A percentile compares a stretch with the other conserved stretches of the same genome.
These are phyloP conservation scores for Turnix velox DNA, from an alignment of 2,113 vertebrate genomes.

Conservation along the genomic window DNA sequence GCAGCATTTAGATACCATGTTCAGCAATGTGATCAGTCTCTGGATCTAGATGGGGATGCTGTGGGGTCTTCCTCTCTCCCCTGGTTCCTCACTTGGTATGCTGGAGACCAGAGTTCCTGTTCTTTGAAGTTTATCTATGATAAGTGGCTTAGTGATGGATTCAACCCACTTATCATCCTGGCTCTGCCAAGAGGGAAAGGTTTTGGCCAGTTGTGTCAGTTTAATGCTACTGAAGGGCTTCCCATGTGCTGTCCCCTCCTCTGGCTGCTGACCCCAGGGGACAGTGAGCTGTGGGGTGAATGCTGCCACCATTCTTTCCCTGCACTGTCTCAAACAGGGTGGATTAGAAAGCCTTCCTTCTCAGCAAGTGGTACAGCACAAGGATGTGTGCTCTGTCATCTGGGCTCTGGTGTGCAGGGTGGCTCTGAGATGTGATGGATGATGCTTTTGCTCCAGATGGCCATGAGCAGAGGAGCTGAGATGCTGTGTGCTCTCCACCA, in stretches of 20 bases:
- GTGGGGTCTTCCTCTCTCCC: not conserved
- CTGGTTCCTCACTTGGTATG: not conserved
- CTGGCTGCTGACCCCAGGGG: not conserved
- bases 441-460: not conserved
- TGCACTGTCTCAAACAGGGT: fast-evolving
- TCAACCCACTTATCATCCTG: not conserved
- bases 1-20: not conserved
- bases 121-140: not conserved
- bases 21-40: not conserved
- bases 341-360: not conserved
- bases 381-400: not conserved
- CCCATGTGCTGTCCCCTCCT: not conserved
- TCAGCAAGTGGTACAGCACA: not conserved
- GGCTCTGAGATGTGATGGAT: not conserved
- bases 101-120: not conserved
- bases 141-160: not conserved
- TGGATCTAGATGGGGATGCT: not conserved
- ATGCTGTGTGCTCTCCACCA: fast-evolving
- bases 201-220: not conserved
- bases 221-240: not conserved
- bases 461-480: not conserved
- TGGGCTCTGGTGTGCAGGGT: not conserved
- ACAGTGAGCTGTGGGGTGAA: fast-evolving
- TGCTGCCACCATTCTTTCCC: not conserved
- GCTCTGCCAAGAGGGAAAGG: not conserved